Percentiles rank a stretch among this genome's conserved stretches.
Evolutionary conservation across 2,113 vertebrate species (phyloP).

Genomic region (Ivindomyrus marchei): DNA sequence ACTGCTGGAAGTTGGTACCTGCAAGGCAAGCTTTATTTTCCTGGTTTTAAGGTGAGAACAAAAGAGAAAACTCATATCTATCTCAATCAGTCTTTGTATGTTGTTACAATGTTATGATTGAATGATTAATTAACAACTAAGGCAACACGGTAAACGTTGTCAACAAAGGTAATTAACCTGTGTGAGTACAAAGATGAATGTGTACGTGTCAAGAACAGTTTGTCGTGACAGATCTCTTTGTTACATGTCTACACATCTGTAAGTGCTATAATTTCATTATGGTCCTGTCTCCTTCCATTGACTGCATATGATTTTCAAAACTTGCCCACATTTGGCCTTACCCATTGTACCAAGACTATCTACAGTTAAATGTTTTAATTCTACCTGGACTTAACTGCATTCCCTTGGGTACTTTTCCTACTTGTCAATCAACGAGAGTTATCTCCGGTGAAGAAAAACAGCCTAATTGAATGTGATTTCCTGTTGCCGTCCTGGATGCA

Average conservation of each 20-base stretch:
- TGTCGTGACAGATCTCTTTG: neutral
- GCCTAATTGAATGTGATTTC: neutral
- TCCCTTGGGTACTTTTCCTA: neutral
- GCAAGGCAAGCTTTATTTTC: neutral
- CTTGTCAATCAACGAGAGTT: neutral
- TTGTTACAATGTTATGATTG: neutral
- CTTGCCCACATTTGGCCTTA: neutral
- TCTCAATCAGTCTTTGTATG: neutral
- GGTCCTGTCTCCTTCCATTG: neutral
- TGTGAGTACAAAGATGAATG: neutral
- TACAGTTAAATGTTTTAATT: neutral
- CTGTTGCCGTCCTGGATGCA: neutral
- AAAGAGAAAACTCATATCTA: neutral
- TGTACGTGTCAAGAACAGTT: neutral
- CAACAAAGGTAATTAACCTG: constrained; percentile 8
- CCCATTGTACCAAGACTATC: neutral
- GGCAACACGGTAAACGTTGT: neutral
- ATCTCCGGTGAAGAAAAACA: neutral
- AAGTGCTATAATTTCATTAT: neutral
- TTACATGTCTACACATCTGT: neutral
- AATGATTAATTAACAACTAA: neutral
- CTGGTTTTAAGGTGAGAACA: neutral
- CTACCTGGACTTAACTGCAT: neutral
- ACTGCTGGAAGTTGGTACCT: neutral
- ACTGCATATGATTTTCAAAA: neutral